These are phyloP conservation scores for Drosophila meridionalis DNA, from an alignment of 2,888 invertebrate genomes.

Conservation along the genomic window DNA sequence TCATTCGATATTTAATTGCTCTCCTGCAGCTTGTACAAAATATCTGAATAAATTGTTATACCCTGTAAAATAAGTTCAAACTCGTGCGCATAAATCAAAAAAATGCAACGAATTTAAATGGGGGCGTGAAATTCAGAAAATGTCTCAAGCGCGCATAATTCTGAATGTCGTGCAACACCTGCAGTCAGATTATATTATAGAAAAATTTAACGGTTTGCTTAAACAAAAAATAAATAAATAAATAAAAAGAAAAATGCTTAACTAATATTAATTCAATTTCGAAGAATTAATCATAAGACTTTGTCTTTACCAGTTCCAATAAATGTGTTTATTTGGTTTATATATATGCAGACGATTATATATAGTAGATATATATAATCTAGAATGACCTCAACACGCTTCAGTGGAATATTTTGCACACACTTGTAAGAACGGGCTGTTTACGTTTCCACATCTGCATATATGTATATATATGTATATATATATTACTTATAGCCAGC, in stretches of 20 bases:
- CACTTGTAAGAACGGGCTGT: slow-evolving; percentile 48
- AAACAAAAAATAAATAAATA: slow-evolving; percentile 3
- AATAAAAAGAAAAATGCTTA: background rate
- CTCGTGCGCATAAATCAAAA: slow-evolving; percentile 40
- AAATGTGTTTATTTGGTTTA: slow-evolving; percentile 8
- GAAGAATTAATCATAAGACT: slow-evolving; percentile 16
- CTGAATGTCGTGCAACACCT: slow-evolving; percentile 54
- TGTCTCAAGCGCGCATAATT: slow-evolving; percentile 25
- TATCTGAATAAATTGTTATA: background rate
- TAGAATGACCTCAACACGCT: slow-evolving; percentile 67
- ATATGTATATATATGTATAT: slow-evolving; percentile 3
- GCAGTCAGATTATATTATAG: slow-evolving; percentile 20
- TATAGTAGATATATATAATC: slow-evolving; percentile 19
- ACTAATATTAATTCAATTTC: slow-evolving; percentile 6
- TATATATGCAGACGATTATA: slow-evolving; percentile 14
- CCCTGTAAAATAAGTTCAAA: background rate
- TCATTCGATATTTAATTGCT: background rate
- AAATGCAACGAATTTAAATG: slow-evolving; percentile 27
- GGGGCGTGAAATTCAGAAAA: slow-evolving; percentile 53
- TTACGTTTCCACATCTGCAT: slow-evolving; percentile 51
- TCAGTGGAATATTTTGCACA: slow-evolving; percentile 64
- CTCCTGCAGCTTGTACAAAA: background rate
- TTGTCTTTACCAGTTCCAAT: slow-evolving; percentile 18
- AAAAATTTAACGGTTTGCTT: slow-evolving; percentile 16
- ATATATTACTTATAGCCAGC: slow-evolving; percentile 28